Evolutionary conservation across 2,888 invertebrate species (phyloP), one percentile per base, ranked within the genome.

Genomic region (Lasioglossum villosulum): DNA sequence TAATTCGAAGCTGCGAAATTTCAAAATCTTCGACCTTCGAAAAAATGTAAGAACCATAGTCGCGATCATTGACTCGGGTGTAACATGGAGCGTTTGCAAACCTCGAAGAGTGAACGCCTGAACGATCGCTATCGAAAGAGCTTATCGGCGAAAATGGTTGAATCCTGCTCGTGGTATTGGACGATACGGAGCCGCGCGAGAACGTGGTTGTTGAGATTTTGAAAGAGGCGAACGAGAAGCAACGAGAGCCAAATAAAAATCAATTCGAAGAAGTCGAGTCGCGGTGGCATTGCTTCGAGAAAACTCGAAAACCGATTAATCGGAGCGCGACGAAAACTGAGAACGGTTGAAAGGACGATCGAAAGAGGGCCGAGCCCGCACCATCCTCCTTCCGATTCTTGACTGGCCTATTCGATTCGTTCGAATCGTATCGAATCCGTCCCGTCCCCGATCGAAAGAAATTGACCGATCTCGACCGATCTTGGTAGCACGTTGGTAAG

Each of bases 231-330:
- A 0, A 84, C 63, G 16, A 83, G 59, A 16, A 81, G 37, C 45
- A 86, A 59, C 0, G 82, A 27, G 1, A 84, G 34, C 88, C 88
- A 83, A 52, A 86, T 78, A n/a, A 75, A 75, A 34, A 88, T 73
- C 45, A 89, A 70, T 71, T 70, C 68, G 8, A 70, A 34, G 19
- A 89, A 86, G 10, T 81, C 77, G 27, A 78, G 52, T 30, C 71
- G 83, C 19, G 81, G 56, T 3, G 56, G 56, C 56, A 56, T 56
- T 23, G n/a, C 56, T n/a, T 56, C n/a, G 12, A 3, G 56, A 12
- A 12, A n/a, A 23, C 23, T 4, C n/a, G 12, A 4, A 56, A 12
- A n/a, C 1, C 56, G 56, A 52, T 56, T n/a, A n/a, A 56, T 56
- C 2, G n/a, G n/a, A n/a, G n/a, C n/a, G 4, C 56, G n/a, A 56